These are phyloP conservation scores for Yponomeuta evonymella DNA, from an alignment of 2,888 invertebrate genomes.

Conservation along the genomic window DNA sequence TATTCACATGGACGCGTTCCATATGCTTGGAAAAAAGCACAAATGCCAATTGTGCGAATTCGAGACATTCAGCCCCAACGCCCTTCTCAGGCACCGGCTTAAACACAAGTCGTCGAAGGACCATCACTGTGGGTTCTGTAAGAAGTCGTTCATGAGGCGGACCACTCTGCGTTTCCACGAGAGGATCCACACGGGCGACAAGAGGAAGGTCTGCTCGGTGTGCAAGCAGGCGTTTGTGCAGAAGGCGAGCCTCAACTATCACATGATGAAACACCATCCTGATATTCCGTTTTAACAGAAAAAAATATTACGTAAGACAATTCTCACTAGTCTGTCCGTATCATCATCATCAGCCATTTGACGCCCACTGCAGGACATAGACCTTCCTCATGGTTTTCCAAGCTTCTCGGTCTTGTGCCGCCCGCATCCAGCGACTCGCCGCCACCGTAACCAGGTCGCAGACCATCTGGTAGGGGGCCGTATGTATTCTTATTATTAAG, in stretches of 20 bases:
- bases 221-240: slow-evolving; percentile 22
- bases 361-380: too few species aligned
- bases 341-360: too few species aligned
- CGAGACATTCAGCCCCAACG: not conserved
- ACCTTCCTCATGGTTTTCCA: too few species aligned
- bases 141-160: slow-evolving; percentile 19
- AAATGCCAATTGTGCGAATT: slow-evolving; percentile 15
- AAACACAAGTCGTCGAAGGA: slow-evolving; percentile 16
- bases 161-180: slow-evolving; percentile 17
- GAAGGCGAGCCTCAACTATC: slow-evolving; percentile 24
- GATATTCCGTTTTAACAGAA: not conserved
- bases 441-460: too few species aligned
- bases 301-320: too few species aligned
- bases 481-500: too few species aligned
- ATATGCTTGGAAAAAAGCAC: slow-evolving; percentile 16
- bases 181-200: slow-evolving; percentile 22
- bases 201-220: slow-evolving; percentile 20
- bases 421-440: too few species aligned
- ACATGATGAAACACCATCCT: slow-evolving; percentile 23
- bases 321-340: too few species aligned
- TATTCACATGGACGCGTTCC: slow-evolving; percentile 2
- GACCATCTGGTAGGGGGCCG: too few species aligned
- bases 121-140: slow-evolving; percentile 20
- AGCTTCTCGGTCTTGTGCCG: too few species aligned
- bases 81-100: slow-evolving; percentile 15